These are phyloP conservation scores for Oegoconia quadripuncta DNA, from an alignment of 2,888 invertebrate genomes.

Conservation along the genomic window DNA sequence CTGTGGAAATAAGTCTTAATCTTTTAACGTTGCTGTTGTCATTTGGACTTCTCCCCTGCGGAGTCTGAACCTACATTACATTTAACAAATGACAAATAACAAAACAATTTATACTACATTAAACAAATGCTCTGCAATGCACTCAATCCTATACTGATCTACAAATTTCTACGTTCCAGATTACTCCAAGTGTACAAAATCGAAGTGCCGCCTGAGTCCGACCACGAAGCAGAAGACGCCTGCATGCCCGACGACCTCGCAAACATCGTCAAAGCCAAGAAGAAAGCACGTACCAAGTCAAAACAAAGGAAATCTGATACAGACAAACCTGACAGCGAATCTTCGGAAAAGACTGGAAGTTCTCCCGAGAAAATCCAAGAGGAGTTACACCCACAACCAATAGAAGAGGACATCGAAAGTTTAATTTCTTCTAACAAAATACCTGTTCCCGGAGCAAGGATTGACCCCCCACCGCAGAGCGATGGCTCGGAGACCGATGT, in stretches of 20 bases:
- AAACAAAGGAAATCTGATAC: slow-evolving; percentile 63
- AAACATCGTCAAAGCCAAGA: slow-evolving; percentile 51
- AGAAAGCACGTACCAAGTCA: slow-evolving; percentile 61
- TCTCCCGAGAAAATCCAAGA: slow-evolving; percentile 56
- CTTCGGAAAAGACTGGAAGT: slow-evolving; percentile 56
- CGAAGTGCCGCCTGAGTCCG: slow-evolving; percentile 79
- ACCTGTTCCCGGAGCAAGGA: slow-evolving; percentile 55
- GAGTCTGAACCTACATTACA: too few relatives aligned
- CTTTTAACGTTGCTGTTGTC: too few relatives aligned
- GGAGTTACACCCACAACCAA: slow-evolving; percentile 24
- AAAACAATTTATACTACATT: too few relatives aligned
- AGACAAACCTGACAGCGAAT: slow-evolving; percentile 56
- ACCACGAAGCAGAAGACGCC: slow-evolving; percentile 63
- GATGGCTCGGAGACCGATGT: slow-evolving; percentile 54
- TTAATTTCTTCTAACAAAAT: slow-evolving; percentile 74
- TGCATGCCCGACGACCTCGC: slow-evolving; percentile 41
- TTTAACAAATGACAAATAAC: too few relatives aligned
- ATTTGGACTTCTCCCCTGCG: too few relatives aligned
- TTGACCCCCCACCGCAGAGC: slow-evolving; percentile 39
- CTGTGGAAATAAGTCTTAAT: too few relatives aligned
- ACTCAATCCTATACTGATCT: background rate
- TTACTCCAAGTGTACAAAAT: slow-evolving; percentile 87
- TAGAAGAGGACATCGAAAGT: slow-evolving; percentile 73
- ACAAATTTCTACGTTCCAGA: slow-evolving; percentile 62
- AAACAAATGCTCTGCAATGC: background rate